Evolutionary conservation across 2,113 vertebrate species (phyloP), one percentile per base, ranked within the genome.

Genomic region (Siniperca knerii): DNA sequence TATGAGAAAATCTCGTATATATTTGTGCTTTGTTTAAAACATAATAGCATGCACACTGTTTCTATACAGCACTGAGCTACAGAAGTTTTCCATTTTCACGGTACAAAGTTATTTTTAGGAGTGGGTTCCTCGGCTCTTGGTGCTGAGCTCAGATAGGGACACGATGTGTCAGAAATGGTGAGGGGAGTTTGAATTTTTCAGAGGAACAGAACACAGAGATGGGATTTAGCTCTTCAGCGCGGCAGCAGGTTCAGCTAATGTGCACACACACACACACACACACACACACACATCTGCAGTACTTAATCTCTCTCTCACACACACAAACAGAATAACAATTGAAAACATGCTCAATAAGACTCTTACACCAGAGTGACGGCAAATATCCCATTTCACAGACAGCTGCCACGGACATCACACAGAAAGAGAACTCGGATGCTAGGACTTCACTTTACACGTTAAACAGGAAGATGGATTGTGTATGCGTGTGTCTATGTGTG

Each of bases 61-160:
- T 77, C 50, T 48, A 8, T 29, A 40, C n/a, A 71, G 44, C 37
- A 40, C 62, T 40, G 67, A 61, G 54, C 1, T 62, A 35, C 87
- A 77, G 35, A 55, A 37, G 15, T 72, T 87, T 78, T 65, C 68
- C 74, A 82, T 76, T 82, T 72, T 72, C 61, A 50, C 8, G 6
- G 54, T n/a, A 37, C 9, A 6, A 58, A 75, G 83, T 72, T 90
- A 92, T 90, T 90, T 88, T 90, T 88, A 87, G 87, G 76, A 9
- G n/a, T 15, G 50, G 60, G 77, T 44, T 76, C 44, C 58, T 86
- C 11, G 25, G 83, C 71, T 82, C 46, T 68, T 2, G 2, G 40
- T 57, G 83, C 57, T 25, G 77, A 61, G 85, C 84, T 83, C 81
- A 77, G 75, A 61, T 20, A 15, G 75, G 75, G 40, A 79, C 61